Evolutionary conservation across 2,797 vertebrate genomes (phyloP).

Genomic region (Hyperoplus lanceolatus): DNA sequence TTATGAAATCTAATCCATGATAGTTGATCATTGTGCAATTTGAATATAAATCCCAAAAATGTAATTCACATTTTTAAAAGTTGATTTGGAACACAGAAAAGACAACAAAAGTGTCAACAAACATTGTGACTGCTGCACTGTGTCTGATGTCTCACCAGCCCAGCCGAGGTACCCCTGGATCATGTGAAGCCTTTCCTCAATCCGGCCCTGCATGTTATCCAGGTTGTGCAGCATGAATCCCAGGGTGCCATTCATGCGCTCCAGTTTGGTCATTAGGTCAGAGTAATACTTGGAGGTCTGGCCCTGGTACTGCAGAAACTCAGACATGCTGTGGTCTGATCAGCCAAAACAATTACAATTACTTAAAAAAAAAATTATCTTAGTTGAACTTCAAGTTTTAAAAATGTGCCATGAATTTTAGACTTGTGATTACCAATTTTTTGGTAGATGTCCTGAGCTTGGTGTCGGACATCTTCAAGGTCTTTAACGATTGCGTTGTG

Average conservation of each 20-base stretch:
- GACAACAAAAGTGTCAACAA: not conserved
- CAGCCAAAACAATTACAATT: not conserved
- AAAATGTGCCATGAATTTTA: rapidly evolving
- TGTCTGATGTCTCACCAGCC: constrained; percentile 78
- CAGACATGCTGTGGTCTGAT: constrained; percentile 83
- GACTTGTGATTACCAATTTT: constrained; percentile 83
- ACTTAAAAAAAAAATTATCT: not conserved
- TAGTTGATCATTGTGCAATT: not conserved
- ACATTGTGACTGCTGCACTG: no score
- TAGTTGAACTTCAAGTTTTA: not conserved
- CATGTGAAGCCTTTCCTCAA: constrained; percentile 83
- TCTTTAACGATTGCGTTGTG: constrained; percentile 79
- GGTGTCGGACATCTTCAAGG: constrained; percentile 78
- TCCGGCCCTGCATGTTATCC: constrained; percentile 78
- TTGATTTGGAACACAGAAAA: not conserved
- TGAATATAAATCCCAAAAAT: no score
- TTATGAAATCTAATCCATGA: not conserved
- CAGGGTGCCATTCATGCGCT: constrained; percentile 86
- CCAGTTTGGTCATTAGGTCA: constrained; percentile 86
- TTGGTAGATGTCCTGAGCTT: constrained; percentile 87
- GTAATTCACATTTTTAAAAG: no score
- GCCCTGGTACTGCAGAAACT: constrained; percentile 86
- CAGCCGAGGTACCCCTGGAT: constrained; percentile 84
- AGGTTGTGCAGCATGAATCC: constrained; percentile 80
- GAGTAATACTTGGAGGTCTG: constrained; percentile 81